Evolutionary conservation across 2,797 vertebrate genomes (phyloP).

Genomic region (Hemibagrus guttatus): DNA sequence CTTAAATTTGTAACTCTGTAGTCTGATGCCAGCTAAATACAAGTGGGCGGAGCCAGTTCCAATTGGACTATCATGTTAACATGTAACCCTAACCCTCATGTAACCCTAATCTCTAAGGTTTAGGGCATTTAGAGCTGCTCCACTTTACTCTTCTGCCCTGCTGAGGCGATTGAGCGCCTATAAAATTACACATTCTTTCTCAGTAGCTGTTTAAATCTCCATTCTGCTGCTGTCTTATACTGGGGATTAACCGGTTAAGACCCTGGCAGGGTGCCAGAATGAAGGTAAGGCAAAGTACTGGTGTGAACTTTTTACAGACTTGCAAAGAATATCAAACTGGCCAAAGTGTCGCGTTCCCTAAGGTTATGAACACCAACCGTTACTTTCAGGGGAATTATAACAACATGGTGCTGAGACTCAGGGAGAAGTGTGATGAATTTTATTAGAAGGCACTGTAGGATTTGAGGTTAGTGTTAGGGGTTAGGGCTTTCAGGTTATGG

Average conservation of each 20-base stretch:
- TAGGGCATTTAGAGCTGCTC: neutral
- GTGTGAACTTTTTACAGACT: neutral
- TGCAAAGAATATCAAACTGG: neutral
- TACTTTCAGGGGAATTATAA: neutral
- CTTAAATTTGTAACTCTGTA: neutral
- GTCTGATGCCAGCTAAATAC: neutral
- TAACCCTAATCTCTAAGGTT: no score
- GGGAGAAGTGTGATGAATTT: neutral
- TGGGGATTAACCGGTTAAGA: neutral
- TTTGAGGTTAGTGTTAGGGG: neutral
- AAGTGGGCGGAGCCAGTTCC: neutral
- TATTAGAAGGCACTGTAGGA: neutral
- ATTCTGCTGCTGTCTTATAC: neutral
- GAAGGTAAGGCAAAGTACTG: neutral
- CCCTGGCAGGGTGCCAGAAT: neutral
- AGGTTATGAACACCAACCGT: neutral
- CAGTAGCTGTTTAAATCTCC: neutral
- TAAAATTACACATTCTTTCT: neutral
- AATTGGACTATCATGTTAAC: neutral
- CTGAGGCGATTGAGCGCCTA: neutral
- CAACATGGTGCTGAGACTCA: neutral
- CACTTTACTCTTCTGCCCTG: neutral
- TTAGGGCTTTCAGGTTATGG: neutral
- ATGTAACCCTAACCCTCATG: neutral
- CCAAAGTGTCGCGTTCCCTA: neutral